phyloP scores from a whole-genome alignment of 2,797 vertebrate genomes.

The Morus bassanus region DNA sequence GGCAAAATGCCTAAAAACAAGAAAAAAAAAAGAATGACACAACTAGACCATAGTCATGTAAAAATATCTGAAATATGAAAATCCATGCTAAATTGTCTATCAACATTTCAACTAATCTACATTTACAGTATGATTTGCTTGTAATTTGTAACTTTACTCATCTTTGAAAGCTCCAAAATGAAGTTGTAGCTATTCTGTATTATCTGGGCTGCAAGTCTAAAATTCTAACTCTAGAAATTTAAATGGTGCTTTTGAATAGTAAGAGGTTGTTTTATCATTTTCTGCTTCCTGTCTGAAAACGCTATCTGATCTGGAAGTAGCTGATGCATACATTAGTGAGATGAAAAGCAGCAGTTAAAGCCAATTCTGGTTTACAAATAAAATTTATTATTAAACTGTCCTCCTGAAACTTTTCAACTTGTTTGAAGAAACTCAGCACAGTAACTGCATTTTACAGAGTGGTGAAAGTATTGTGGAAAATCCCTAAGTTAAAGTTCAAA shows the following conservation, averaged over 20 bases:
- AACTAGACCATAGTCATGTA: neutral
- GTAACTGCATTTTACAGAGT: conserved; percentile 42
- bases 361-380: conserved; percentile 61
- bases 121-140: neutral
- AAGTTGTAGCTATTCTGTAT: neutral
- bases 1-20: neutral
- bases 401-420: conserved; percentile 54
- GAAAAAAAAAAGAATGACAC: neutral
- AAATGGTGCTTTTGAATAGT: neutral
- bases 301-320: neutral
- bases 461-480: conserved; percentile 25
- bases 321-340: conserved; percentile 47
- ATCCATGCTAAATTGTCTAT: neutral
- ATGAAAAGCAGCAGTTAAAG: conserved; percentile 60
- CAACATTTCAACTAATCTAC: neutral
- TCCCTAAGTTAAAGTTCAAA: conserved; percentile 2
- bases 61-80: neutral
- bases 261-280: neutral
- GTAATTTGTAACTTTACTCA: neutral
- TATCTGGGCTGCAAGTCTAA: neutral
- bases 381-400: conserved; percentile 59
- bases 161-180: neutral
- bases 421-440: conserved; percentile 59
- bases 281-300: conserved; percentile 13
- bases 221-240: neutral